Conservation (phyloP, 2,797 vertebrate genomes). For the Schizopygopsis malacanthus region DNA sequence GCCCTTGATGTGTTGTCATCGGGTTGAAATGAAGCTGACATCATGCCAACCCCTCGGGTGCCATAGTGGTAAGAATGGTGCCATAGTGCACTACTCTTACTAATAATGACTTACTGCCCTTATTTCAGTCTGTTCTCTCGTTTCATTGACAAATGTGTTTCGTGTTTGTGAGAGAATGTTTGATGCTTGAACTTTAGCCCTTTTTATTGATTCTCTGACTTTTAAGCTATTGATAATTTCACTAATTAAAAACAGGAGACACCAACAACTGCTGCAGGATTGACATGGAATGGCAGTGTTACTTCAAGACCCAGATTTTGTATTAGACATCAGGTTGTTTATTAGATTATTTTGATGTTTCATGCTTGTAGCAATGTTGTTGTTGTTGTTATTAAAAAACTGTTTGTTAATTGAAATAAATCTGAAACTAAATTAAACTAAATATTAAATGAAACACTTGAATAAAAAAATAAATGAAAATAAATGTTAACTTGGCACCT, state of each 20-base stretch:
- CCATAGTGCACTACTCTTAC: neutral
- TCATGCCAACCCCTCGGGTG: conserved; percentile 4
- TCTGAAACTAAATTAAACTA: neutral
- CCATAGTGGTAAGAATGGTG: neutral
- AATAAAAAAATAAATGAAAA: neutral
- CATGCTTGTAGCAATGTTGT: neutral
- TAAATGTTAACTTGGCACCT: neutral
- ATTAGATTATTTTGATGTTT: neutral
- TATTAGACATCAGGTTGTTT: neutral
- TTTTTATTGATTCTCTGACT: conserved; percentile 3
- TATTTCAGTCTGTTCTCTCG: neutral
- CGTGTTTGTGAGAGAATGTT: conserved; percentile 1
- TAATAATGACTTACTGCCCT: conserved; percentile 26
- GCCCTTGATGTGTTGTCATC: conserved; percentile 25
- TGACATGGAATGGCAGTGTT: neutral
- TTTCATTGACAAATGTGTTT: conserved; percentile 21
- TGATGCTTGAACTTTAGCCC: conserved; percentile 6
- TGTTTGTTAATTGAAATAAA: neutral
- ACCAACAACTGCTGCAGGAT: conserved; percentile 13
- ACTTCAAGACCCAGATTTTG: neutral
- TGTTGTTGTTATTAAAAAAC: neutral
- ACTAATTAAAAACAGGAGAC: conserved; percentile 38
- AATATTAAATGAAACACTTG: neutral
- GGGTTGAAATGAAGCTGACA: conserved; percentile 31
- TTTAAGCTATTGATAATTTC: conserved; percentile 32